Evolutionary conservation across 2,888 invertebrate genomes (phyloP).

Genomic region (Meloe dianella): DNA sequence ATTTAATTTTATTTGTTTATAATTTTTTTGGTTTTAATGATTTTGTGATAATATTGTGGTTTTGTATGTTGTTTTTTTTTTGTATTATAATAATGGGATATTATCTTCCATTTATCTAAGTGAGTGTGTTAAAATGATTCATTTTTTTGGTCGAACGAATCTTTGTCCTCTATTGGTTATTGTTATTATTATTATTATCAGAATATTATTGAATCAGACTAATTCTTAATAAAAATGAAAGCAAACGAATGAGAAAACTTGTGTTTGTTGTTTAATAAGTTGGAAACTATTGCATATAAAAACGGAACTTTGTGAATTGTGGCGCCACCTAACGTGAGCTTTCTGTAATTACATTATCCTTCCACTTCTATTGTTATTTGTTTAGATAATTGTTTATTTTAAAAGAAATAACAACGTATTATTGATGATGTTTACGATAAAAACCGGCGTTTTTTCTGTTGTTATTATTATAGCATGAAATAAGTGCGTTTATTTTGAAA

Average conservation of each 20-base stretch:
- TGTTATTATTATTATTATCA: not conserved
- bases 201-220: not conserved
- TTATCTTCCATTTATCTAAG: not conserved
- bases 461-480: too few species aligned
- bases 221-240: not conserved
- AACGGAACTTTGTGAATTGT: not conserved
- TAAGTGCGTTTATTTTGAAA: too few species aligned
- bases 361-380: not conserved
- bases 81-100: not conserved
- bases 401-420: not conserved
- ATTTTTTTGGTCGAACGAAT: not conserved
- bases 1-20: not conserved
- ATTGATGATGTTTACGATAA: too few species aligned
- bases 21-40: not conserved
- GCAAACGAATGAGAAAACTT: not conserved
- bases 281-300: not conserved
- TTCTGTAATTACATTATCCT: not conserved
- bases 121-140: constrained; percentile 8
- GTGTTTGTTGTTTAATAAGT: not conserved
- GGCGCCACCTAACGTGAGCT: not conserved
- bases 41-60: too few species aligned
- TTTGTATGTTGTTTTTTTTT: not conserved
- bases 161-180: not conserved
- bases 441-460: too few species aligned
- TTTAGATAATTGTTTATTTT: not conserved